Conservation (phyloP, 2,888 invertebrate species). For the Pachymerium ferrugineum region DNA sequence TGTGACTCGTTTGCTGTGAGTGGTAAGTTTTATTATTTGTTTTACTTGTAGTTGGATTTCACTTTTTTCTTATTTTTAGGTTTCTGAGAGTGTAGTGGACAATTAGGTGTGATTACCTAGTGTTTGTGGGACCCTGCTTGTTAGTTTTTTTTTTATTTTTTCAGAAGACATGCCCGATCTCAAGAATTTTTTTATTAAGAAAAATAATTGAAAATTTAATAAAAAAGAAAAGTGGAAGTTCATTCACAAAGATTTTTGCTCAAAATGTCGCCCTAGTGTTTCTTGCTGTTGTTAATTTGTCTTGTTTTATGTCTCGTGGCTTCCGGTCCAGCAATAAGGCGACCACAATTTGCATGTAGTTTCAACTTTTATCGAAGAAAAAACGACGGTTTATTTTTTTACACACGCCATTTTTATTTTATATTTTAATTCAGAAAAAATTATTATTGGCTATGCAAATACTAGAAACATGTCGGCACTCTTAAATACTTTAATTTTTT, state of each 20-base stretch:
- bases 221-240: too few relatives aligned
- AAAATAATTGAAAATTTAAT: too few relatives aligned
- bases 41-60: background rate
- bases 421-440: background rate
- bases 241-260: conserved; percentile 6
- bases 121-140: background rate
- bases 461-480: background rate
- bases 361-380: background rate
- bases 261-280: background rate
- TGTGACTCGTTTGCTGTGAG: background rate
- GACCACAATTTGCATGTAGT: background rate
- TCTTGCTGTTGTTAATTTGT: background rate
- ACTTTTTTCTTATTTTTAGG: background rate
- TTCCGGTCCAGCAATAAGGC: conserved; percentile 21
- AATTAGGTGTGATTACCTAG: background rate
- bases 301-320: background rate
- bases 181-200: background rate
- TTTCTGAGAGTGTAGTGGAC: background rate
- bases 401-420: background rate
- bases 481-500: background rate
- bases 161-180: background rate
- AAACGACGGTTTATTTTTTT: background rate
- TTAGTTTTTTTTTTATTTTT: background rate
- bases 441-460: conserved; percentile 15
- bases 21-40: background rate